Evolutionary conservation across 2,113 vertebrate genomes (phyloP), one percentile per base, ranked within the genome.

Genomic region (Oncorhynchus keta): DNA sequence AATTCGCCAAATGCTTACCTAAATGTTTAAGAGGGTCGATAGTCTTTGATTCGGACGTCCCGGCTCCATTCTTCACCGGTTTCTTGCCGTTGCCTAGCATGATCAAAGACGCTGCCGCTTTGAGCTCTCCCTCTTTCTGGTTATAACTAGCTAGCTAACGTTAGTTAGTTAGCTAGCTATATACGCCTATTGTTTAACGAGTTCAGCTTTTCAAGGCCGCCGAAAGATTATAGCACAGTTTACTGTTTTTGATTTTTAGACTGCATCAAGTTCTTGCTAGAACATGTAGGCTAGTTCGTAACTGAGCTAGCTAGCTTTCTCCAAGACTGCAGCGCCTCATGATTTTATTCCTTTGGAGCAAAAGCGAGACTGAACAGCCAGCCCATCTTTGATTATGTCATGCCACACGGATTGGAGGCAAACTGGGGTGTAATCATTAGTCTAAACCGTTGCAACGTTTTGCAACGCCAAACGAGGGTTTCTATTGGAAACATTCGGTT

Each of bases 21-120:
- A 93, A 83, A 67, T 86, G 91, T 69, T 79, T 88, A 22, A 94
- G 82, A 1, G 91, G 89, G 45, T 94, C 88, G 48, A 92, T 90
- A 77, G 85, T 73, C 73, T 91, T 92, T 0, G 79, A 57, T 39
- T 84, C 74, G 73, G 88, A 88, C 75, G 85, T 90, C 85, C 85
- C 82, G 67, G 83, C 81, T 79, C 83, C 86, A 65, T 84, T 88
- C 84, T 83, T 89, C 57, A 12, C 30, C 16, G 70, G 55, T 74
- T 86, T 91, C 76, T 84, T 87, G 51, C 69, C 83, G 71, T 61
- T 84, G 45, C 91, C 85, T 81, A 90, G 59, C 93, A 93, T 93
- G 12, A 14, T 85, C 75, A 5, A 14, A 35, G 61, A 4, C 32
- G n/a, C 68, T 68, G 62, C 14, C 39, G 35, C 62, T 66, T 66